A percentile compares a stretch with the other conserved stretches of the same genome.
These are phyloP conservation scores for Selenia dentaria DNA, from an alignment of 2,888 invertebrate species.

Conservation along the genomic window DNA sequence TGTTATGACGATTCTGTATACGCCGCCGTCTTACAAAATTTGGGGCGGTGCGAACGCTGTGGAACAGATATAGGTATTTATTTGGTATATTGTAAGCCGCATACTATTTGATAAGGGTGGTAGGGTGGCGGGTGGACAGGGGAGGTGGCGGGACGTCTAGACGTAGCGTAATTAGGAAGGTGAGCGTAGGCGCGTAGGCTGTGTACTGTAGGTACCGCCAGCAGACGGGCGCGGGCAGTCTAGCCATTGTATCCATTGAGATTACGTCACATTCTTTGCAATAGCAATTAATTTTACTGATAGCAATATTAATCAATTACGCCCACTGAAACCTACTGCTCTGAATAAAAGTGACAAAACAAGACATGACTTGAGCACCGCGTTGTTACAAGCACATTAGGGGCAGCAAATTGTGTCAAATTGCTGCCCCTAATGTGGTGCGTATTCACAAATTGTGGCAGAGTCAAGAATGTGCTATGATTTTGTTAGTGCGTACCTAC, in stretches of 20 bases:
- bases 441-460: conserved; percentile 5
- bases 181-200: conserved; percentile 61
- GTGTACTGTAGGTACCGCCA: conserved; percentile 33
- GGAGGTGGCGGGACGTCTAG: conserved; percentile 74
- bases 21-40: conserved; percentile 7
- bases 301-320: too few relatives aligned
- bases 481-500: conserved; percentile 3
- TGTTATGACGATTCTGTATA: too few relatives aligned
- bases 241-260: conserved; percentile 37
- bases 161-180: conserved; percentile 79
- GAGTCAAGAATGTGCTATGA: conserved; percentile 19
- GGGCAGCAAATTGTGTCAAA: conserved; percentile 20
- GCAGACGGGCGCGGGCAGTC: conserved; percentile 44
- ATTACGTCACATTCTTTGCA: conserved; percentile 64
- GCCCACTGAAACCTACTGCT: too few relatives aligned
- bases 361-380: conserved; percentile 17
- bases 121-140: conserved; percentile 19
- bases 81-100: conserved; percentile 49
- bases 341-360: conserved; percentile 25
- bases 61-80: conserved; percentile 19
- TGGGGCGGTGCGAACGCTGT: conserved; percentile 1
- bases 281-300: conserved; percentile 36
- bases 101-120: conserved; percentile 47
- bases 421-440: conserved; percentile 28
- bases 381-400: conserved; percentile 3